Evolutionary conservation across 1,140 invertebrate genomes (phyloP), one percentile per base, ranked within the genome.

Genomic region (Lepidurus arcticus): DNA sequence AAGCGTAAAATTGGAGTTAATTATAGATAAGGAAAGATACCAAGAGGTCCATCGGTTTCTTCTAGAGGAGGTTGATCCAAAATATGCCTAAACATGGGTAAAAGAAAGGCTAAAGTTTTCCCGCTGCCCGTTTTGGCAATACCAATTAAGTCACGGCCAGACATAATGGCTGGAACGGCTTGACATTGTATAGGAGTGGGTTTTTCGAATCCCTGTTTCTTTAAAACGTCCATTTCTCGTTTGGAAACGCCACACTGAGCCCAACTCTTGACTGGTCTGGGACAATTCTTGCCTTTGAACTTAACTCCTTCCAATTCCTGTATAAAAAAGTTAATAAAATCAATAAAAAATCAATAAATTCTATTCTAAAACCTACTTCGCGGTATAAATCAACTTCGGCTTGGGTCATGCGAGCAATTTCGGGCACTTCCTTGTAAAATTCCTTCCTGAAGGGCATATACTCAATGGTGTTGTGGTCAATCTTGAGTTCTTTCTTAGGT

Each of bases 111-210:
- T 26, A 99, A 85, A 1, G 98, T 99, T 87, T 99, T 99, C 13
- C 98, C 98, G 84, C 95, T 98, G 81, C 97, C 97, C 34, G 98
- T 99, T 88, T 99, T 99, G 7, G 98, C 98, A 84, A 99, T 99
- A 78, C 98, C 98, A 84, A 99, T 99, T 44, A 99, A 87, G 88
- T 99, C 97, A 77, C 97, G 84, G 26, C 92, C 93, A 78, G 93
- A 97, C 97, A 99, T 98, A 80, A 99, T 95, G n/a, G 96, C 94
- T 42, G 98, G 98, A 84, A 99, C 96, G 10, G 97, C 97, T 87
- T 99, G 98, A 74, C 94, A 91, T 85, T 99, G 98, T 83, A 99
- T 99, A 0, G 98, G 98, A 5, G 98, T 99, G 5, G 98, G 98
- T 86, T 98, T 98, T 81, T 97, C 95, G 85, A 97, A 99, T 78